Base-by-base conservation (phyloP, 2,797 vertebrate species). In the Clarias fuscus region DNA sequence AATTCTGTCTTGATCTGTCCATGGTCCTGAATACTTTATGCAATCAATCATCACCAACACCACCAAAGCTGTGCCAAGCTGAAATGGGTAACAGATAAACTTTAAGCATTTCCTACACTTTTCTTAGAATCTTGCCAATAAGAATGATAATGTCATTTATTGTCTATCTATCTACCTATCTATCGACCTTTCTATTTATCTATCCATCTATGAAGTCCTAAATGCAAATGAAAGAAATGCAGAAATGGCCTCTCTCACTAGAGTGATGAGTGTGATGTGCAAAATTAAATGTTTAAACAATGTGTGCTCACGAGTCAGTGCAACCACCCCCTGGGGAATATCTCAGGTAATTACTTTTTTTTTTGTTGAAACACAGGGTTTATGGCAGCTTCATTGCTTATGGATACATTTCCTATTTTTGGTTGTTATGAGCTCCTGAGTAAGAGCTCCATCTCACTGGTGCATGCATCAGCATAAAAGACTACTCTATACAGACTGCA, bases 1-100 rank as follows among this genome's bases (percentile, higher is more conserved):
- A 11, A 20, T 33, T 27, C 10, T 37, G 33, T 40, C 22, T 79
- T 79, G 77, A 79, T 79, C 77, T 79, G 33, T 64, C 77, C 59
- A 79, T 78, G 76, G 76, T 78, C 76, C 76, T 78, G 76, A 37
- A 78, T 6, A 18, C 27, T 33, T 1, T 11, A 10, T 22, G 1
- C 33, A 22, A 20, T 6, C 17, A 59, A 33, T 4, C 27, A 77
- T 27, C 43, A 43, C 43, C 43, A 43, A 13, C 3, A 75, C 33
- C 20, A 59, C 18, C 7, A 61, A 30, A 22, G 56, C 27, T 78
- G 17, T 78, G 17, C 8, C 53, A 15, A 59, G 53, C 10, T 33
- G 18, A 78, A 22, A 20, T 18, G 27, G 53, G 59, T 20, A 53
- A 77, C 56, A 33, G 4, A 78, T 61, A 78, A 33, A 5, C 20